Evolutionary conservation across 2,113 vertebrate species (phyloP), one percentile per base, ranked within the genome.

Genomic region (Corythoichthys intestinalis): DNA sequence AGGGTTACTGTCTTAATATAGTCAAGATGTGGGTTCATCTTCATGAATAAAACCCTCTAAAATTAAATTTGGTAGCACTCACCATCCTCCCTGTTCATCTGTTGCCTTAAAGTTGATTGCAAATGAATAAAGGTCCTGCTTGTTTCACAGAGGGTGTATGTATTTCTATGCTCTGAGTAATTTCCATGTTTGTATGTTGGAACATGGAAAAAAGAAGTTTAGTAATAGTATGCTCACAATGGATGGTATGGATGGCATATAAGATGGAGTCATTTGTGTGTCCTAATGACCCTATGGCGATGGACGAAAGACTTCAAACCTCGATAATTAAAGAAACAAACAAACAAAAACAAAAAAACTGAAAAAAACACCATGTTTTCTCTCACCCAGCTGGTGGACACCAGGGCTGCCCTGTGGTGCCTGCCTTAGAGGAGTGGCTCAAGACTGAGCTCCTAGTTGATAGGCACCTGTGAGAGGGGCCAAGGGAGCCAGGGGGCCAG

Each of bases 1-100:
- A 60, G 39, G 66, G 71, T 83, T 83, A 68, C 79, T 80, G 78
- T 81, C 75, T 41, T 86, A 86, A 89, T 83, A 47, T 53, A 64
- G 67, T 79, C 77, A 86, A 85, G 80, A 80, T 87, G 86, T 80
- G 72, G 28, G 49, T 61, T 20, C 41, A 47, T 63, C 41, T 63
- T 44, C 20, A 28, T 46, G 60, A n/a, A 63, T 47, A 28, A 28
- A 63, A 41, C n/a, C 17, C 17, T 57, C 28, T 12, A 9, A 39
- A n/a, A 7, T 39, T 39, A 20, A n/a, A n/a, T 2, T 11, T 20
- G 11, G 37, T 41, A 61, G 9, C 38, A 10, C 58, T 39, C 38
- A 8, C 17, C 14, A 6, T 60, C 15, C 5, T 14, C 9, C 35
- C 8, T 15, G 6, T 37, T 60, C 2, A 41, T 39, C 39, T 60